Evolutionary conservation across 1,140 invertebrate species (phyloP).

Genomic region (Leptestheria dahalacensis): DNA sequence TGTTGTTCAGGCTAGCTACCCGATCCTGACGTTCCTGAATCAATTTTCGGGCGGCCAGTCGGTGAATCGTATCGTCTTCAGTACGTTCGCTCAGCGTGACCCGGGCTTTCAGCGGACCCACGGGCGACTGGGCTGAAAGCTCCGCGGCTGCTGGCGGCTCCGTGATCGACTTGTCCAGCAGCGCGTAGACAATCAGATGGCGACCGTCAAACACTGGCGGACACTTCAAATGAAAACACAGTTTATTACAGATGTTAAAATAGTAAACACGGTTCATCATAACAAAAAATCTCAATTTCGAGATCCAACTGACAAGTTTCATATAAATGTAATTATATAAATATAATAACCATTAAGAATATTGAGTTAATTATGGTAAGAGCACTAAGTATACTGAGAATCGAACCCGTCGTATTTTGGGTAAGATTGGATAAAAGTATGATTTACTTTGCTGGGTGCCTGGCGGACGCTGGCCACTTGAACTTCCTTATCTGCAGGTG

Average conservation of each 20-base stretch:
- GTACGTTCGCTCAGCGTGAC: slow-evolving; percentile 3
- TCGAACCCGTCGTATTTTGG: not conserved
- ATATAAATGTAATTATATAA: too few species aligned
- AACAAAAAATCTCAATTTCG: too few species aligned
- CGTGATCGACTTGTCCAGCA: slow-evolving; percentile 10
- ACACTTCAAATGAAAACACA: slow-evolving; percentile 13
- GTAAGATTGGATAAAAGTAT: not conserved
- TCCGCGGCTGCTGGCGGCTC: slow-evolving; percentile 1
- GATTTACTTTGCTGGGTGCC: not conserved
- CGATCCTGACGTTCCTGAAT: slow-evolving; percentile 22
- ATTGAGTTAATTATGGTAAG: not conserved
- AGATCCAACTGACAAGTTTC: too few species aligned
- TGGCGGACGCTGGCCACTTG: not conserved
- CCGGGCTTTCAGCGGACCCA: slow-evolving; percentile 1
- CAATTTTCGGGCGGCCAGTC: slow-evolving; percentile 20
- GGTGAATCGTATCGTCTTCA: not conserved
- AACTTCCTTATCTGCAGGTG: not conserved
- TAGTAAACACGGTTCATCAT: not conserved
- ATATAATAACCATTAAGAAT: too few species aligned
- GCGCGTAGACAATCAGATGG: slow-evolving; percentile 16
- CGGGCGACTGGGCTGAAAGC: slow-evolving; percentile 11
- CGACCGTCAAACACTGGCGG: slow-evolving; percentile 19
- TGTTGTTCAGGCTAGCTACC: not conserved
- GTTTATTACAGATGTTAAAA: not conserved
- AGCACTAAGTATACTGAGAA: not conserved